Conservation (phyloP, 2,888 invertebrate genomes). For the Bellardia pandia region DNA sequence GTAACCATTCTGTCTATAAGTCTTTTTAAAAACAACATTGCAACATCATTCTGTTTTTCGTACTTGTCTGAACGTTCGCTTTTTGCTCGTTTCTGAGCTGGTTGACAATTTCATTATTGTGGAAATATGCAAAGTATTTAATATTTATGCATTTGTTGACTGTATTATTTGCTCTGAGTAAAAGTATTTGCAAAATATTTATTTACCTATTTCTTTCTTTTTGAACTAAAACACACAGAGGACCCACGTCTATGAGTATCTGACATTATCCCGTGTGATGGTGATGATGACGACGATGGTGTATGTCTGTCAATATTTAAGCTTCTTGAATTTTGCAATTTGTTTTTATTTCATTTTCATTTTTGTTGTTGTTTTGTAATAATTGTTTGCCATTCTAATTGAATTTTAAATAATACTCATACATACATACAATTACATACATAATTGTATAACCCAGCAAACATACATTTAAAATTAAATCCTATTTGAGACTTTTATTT, state of each 20-base stretch:
- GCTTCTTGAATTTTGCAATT: conserved; percentile 56
- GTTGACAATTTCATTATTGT: conserved; percentile 81
- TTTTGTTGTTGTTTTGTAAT: conserved; percentile 20
- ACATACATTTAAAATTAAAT: background rate
- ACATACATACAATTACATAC: background rate
- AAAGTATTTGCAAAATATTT: conserved; percentile 43
- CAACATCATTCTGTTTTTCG: conserved; percentile 3
- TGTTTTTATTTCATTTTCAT: conserved; percentile 21
- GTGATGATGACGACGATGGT: background rate
- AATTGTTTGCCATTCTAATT: conserved; percentile 47
- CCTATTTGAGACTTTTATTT: too few relatives aligned
- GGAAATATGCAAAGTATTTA: conserved; percentile 79
- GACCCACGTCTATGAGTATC: background rate
- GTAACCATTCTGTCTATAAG: conserved; percentile 8
- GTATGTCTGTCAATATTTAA: conserved; percentile 48
- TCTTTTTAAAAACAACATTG: conserved; percentile 23
- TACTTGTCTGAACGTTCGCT: conserved; percentile 14
- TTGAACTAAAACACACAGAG: background rate
- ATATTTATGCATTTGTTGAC: conserved; percentile 70
- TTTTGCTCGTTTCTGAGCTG: conserved; percentile 77
- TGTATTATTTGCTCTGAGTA: conserved; percentile 40
- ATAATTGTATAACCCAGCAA: background rate
- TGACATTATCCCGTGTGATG: conserved; percentile 11
- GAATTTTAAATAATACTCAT: conserved; percentile 49
- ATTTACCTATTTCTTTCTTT: conserved; percentile 4